These are phyloP conservation scores for Morus bassanus DNA, from an alignment of 2,797 vertebrate genomes.

Conservation along the genomic window DNA sequence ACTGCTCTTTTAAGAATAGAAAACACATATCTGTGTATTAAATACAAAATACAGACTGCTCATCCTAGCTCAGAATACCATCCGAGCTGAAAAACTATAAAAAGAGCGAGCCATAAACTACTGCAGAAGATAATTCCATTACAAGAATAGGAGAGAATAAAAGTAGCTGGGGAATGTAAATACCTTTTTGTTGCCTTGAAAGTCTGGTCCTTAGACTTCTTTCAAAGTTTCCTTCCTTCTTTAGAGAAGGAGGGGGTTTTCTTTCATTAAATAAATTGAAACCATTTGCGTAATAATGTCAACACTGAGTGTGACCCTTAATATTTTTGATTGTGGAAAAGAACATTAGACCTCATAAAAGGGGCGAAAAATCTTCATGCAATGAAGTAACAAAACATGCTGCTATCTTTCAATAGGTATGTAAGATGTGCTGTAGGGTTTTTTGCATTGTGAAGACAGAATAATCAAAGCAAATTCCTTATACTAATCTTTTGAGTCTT, in stretches of 20 bases:
- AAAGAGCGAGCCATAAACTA: not conserved
- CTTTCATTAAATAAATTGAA: not conserved
- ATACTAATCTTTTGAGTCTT: conserved; percentile 21
- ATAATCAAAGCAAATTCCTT: not conserved
- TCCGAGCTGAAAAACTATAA: not conserved
- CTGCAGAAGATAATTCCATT: not conserved
- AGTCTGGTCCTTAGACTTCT: not conserved
- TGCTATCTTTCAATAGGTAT: not conserved
- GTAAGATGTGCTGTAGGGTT: not conserved
- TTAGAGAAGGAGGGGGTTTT: not conserved
- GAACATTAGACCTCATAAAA: not conserved
- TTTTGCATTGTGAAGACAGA: not conserved
- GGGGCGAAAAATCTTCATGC: not conserved
- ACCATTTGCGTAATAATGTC: not conserved
- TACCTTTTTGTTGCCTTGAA: not conserved
- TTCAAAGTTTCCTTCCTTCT: not conserved
- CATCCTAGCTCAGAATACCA: not conserved
- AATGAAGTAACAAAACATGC: not conserved
- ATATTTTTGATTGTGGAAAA: not conserved
- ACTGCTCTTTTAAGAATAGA: not conserved
- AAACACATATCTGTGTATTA: not conserved
- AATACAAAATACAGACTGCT: not conserved
- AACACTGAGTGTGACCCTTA: not conserved
- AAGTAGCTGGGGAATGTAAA: not conserved
- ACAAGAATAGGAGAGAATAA: not conserved